Base-by-base conservation (phyloP, 2,797 vertebrate genomes). In the Balearica regulorum region DNA sequence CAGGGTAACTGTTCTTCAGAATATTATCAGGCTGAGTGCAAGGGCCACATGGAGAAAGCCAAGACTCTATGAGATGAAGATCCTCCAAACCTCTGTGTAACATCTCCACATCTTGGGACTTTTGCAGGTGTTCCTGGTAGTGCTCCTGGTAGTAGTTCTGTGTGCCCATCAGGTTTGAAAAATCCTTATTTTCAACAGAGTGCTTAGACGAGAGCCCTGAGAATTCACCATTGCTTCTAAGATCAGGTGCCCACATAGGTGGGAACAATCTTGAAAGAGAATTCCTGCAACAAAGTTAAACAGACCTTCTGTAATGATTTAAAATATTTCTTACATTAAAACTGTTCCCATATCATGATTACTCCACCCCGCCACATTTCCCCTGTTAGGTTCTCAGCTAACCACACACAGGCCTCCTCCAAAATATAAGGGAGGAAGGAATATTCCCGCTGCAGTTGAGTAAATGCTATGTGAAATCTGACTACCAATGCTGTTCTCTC, bases 231-330 rank as follows among this genome's bases (percentile, higher is more conserved):
- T 21, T 55, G 77, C 84, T 96, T 81, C 94, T 94, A n/a, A 91
- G 10, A 4, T 96, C 96, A 39, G 96, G 43, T 13, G 96, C 18
- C 97, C 97, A 98, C 37, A 94, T 1, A 2, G 97, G 92, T 28
- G 97, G 97, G 69, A 98, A 98, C 60, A 98, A 81, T 7, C 95
- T 94, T 1, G 98, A 97, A 1, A 97, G 95, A 37, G 97, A 97
- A 87, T 97, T 97, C 98, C 98, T 98, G 94, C 1, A 93, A 90
- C 2, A 35, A 37, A 94, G 46, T 64, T 18, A n/a, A 84, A 51
- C 16, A 61, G 78, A 39, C 2, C 19, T 85, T 29, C 41, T 7
- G 1, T 55, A 61, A 66, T 2, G 2, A 28, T 6, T 20, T 26
- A 9, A 82, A 43, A 14, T 1, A 0, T 37, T 62, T 37, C 11